Evolutionary conservation across 2,888 invertebrate species (phyloP), one percentile per base, ranked within the genome.

Genomic region (Drosophila rellima): DNA sequence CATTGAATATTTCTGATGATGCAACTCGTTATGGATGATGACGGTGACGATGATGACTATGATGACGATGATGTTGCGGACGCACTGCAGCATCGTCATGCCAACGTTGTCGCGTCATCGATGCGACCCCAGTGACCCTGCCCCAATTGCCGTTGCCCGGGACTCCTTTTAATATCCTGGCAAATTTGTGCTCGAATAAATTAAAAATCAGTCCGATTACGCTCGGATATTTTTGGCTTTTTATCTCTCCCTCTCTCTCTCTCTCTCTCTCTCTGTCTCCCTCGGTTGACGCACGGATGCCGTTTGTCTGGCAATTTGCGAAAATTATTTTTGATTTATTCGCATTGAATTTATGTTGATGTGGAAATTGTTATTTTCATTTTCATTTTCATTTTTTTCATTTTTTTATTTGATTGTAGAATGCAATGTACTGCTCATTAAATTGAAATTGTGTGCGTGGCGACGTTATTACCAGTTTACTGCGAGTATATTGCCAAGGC

Each of bases 131-230:
- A 13, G 8, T 23, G 37, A 35, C 23, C 33, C 62, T 13, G 4
- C 1, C 23, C n/a, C 37, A 23, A n/a, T 37, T 11, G 15, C 20
- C 33, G 33, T 26, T 31, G 48, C 42, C 56, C 60, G 33, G 52
- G 39, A 40, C 61, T 63, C 13, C 67, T 69, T 78, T 82, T 75
- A 77, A 86, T 88, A 79, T 77, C 70, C 82, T 74, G 76, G 66
- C 80, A 81, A 83, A 85, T 80, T 79, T 70, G 73, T 72, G 84
- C 71, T 67, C 80, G 84, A 69, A 86, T 90, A 88, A 90, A 87
- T 89, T 79, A 82, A 87, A 80, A 87, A 79, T 67, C 76, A 77
- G 62, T 52, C 51, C 35, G 63, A 63, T 55, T 66, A 29, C 60
- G 56, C 42, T 54, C 39, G 45, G 47, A 57, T 66, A 57, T 45